Evolutionary conservation across 1,140 invertebrate genomes (phyloP).

Genomic region (Caligus rogercresseyi): DNA sequence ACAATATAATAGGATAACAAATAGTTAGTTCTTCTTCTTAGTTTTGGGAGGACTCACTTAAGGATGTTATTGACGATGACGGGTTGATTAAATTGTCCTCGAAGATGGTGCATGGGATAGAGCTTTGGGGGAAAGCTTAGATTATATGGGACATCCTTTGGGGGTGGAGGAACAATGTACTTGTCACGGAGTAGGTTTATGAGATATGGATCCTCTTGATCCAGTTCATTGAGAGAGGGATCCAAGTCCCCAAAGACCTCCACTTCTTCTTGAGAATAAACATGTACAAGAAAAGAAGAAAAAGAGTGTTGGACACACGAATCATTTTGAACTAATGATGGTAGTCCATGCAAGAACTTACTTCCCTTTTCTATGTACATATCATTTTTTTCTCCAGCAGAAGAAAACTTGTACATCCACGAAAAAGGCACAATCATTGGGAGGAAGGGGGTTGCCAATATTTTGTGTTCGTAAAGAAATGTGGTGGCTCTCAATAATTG

Average conservation of each 20-base stretch:
- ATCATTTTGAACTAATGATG: too few relatives aligned
- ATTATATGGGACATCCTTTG: not conserved
- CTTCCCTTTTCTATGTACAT: too few relatives aligned
- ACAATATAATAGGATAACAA: not conserved
- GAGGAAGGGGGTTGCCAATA: too few relatives aligned
- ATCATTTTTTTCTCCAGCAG: too few relatives aligned
- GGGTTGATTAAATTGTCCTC: not conserved
- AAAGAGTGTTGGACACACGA: too few relatives aligned
- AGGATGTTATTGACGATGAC: not conserved
- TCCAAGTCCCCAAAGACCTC: not conserved
- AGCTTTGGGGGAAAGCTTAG: not conserved
- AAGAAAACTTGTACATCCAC: too few relatives aligned
- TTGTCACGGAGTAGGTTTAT: not conserved
- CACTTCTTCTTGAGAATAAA: too few relatives aligned
- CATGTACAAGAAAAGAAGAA: too few relatives aligned
- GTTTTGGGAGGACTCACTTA: not conserved
- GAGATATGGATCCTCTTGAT: slow-evolving; percentile 10
- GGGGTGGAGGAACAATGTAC: not conserved
- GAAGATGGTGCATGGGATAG: not conserved
- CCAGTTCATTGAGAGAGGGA: slow-evolving; percentile 3
- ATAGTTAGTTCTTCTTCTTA: not conserved
- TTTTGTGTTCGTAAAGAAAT: too few relatives aligned
- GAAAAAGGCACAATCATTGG: too few relatives aligned
- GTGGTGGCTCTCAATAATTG: too few relatives aligned
- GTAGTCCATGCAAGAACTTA: too few relatives aligned